phyloP scores from a whole-genome alignment of 2,113 vertebrate genomes.

The Todiramphus chloris region DNA sequence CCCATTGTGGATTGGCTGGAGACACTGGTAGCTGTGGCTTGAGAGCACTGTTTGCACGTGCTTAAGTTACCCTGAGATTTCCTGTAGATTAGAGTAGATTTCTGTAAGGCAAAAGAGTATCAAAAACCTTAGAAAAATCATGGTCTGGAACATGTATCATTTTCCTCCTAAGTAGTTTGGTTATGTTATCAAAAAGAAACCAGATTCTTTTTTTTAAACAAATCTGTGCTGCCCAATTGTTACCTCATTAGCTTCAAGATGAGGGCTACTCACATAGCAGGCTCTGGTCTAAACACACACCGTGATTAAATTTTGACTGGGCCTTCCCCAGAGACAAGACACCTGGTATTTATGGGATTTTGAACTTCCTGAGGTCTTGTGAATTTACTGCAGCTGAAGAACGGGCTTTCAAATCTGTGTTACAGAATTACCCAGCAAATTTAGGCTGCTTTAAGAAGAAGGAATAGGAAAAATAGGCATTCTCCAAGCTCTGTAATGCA shows the following conservation, averaged over 20 bases:
- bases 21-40: not conserved
- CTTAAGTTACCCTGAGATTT: not conserved
- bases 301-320: not conserved
- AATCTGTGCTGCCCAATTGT: not conserved
- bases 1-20: not conserved
- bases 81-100: not conserved
- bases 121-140: not conserved
- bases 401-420: not conserved
- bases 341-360: not conserved
- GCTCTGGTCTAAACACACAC: rapidly evolving
- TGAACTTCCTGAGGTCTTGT: not conserved
- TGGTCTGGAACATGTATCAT: not conserved
- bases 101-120: not conserved
- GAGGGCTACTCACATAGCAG: not conserved
- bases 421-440: not conserved
- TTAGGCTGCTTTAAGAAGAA: not conserved
- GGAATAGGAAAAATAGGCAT: not conserved
- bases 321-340: not conserved
- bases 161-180: not conserved
- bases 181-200: not conserved
- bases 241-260: not conserved
- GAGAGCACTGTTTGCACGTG: not conserved
- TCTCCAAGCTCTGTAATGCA: not conserved
- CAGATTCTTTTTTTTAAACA: not conserved
- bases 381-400: not conserved